Percentiles rank a stretch among this genome's conserved stretches.
Evolutionary conservation across 2,113 vertebrate species (phyloP).

Genomic region (Centropus unirufus): DNA sequence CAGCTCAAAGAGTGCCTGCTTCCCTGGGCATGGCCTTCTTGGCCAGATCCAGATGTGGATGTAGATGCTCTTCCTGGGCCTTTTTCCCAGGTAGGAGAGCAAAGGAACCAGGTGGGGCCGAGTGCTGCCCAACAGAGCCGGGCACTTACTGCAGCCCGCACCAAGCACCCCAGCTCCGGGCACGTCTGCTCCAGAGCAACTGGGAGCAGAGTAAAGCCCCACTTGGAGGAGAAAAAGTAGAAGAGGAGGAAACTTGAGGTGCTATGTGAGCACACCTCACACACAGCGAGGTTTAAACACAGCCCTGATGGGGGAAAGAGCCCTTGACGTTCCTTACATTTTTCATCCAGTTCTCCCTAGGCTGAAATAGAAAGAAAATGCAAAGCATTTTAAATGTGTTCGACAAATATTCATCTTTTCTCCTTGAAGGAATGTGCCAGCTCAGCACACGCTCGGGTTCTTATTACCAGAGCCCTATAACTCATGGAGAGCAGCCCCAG

Average conservation of each 20-base stretch:
- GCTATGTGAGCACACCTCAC: fast-evolving
- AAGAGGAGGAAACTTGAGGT: neutral
- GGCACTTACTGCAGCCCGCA: fast-evolving
- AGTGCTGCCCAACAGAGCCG: fast-evolving
- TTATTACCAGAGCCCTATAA: neutral
- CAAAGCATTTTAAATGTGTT: neutral
- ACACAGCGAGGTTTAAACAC: fast-evolving
- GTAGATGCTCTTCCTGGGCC: neutral
- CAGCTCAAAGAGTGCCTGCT: fast-evolving
- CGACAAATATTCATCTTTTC: conserved; percentile 21
- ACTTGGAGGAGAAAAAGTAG: neutral
- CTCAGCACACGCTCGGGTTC: neutral
- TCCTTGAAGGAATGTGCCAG: conserved; percentile 33
- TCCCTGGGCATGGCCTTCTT: fast-evolving
- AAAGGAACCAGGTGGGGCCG: neutral
- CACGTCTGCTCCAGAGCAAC: neutral
- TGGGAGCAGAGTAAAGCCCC: neutral
- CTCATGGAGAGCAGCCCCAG: neutral
- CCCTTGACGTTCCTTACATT: neutral
- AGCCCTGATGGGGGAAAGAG: neutral
- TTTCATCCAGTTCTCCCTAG: neutral
- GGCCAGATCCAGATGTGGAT: neutral
- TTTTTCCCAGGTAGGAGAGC: neutral
- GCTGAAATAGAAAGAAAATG: conserved; percentile 6
- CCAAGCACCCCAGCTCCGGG: neutral